Evolutionary conservation across 2,797 vertebrate species (phyloP).

Genomic region (Octomys mimax): DNA sequence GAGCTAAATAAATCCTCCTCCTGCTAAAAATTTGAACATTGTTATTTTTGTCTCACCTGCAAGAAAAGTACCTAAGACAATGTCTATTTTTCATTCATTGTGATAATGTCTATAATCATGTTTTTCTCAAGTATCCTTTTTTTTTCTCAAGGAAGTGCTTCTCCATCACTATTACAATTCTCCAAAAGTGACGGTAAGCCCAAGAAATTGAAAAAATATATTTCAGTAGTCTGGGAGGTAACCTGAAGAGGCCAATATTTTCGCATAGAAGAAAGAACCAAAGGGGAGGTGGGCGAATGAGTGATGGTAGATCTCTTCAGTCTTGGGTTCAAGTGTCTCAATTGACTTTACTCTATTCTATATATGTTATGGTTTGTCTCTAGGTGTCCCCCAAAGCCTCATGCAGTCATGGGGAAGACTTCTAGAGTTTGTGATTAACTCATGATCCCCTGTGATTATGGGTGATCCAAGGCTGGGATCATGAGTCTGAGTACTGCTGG

Average conservation of each 20-base stretch:
- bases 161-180: neutral
- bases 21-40: neutral
- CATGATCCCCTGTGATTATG: no score
- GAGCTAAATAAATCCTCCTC: neutral
- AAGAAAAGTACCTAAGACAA: neutral
- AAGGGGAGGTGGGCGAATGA: neutral
- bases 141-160: constrained; percentile 14
- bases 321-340: neutral
- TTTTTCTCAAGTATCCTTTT: neutral
- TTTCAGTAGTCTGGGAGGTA: neutral
- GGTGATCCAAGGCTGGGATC: no score
- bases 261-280: neutral
- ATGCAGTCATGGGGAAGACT: no score
- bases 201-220: neutral
- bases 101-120: neutral
- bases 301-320: fast-evolving
- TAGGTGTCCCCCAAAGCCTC: no score
- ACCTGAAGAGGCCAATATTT: neutral
- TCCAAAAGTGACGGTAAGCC: neutral
- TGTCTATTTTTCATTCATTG: neutral
- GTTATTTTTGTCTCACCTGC: neutral
- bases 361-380: no score
- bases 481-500: no score
- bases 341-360: neutral
- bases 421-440: no score